Percentiles rank a stretch among this genome's conserved stretches.
These are phyloP conservation scores for Coptotermes formosanus DNA, from an alignment of 1,140 invertebrate genomes.

Conservation along the genomic window DNA sequence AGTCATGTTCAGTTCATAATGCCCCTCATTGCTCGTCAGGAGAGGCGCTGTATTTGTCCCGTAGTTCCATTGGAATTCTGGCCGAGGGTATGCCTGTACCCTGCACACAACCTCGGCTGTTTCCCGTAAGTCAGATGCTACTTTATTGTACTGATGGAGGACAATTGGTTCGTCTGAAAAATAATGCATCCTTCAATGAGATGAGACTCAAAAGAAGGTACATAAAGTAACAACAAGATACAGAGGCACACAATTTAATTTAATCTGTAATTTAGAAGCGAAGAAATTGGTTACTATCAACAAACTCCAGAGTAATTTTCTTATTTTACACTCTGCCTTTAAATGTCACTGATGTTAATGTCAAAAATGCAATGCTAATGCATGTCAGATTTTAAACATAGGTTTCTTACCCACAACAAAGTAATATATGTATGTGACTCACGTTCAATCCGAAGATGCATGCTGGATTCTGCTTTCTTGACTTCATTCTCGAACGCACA, in stretches of 20 bases:
- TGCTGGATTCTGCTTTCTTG: slow-evolving; percentile 77
- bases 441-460: slow-evolving; percentile 89
- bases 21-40: slow-evolving; percentile 70
- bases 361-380: no score
- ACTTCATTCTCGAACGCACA: slow-evolving; percentile 89
- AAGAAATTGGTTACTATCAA: background rate
- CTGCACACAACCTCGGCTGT: slow-evolving; percentile 82
- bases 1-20: slow-evolving; percentile 80
- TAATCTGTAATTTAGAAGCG: background rate
- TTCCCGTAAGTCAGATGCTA: slow-evolving; percentile 81
- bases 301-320: no score
- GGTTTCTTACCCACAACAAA: no score
- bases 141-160: slow-evolving; percentile 81
- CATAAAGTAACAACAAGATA: background rate
- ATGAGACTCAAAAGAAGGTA: background rate
- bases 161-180: slow-evolving; percentile 76
- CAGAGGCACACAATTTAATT: background rate
- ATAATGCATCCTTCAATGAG: background rate
- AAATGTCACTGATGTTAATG: no score
- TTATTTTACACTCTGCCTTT: no score
- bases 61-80: slow-evolving; percentile 89
- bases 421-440: slow-evolving; percentile 47
- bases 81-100: slow-evolving; percentile 88
- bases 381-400: no score
- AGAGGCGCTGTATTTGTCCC: slow-evolving; percentile 68